phyloP scores from a whole-genome alignment of 2,888 invertebrate genomes.

The Drosophila koepferae region DNA sequence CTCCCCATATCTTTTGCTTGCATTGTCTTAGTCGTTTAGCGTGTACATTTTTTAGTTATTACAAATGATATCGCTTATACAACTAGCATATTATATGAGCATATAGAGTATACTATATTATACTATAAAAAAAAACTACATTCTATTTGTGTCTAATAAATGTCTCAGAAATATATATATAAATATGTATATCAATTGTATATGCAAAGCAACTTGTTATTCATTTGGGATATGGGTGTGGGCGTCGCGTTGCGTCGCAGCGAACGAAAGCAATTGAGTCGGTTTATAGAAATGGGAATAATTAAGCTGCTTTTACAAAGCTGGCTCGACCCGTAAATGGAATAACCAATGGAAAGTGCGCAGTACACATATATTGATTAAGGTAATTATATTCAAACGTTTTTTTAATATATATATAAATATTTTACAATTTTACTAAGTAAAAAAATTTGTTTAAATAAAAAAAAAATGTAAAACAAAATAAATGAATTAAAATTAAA shows the following conservation, averaged over 20 bases:
- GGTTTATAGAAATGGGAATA: conserved; percentile 28
- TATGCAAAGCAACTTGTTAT: conserved; percentile 63
- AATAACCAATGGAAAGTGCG: conserved; percentile 19
- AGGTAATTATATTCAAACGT: neutral
- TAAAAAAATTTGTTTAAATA: too few relatives aligned
- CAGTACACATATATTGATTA: neutral
- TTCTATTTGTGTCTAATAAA: conserved; percentile 82
- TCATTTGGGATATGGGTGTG: conserved; percentile 36
- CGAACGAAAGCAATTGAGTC: conserved; percentile 38
- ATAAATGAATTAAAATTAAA: too few relatives aligned
- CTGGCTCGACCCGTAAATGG: conserved; percentile 30
- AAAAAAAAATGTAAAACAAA: too few relatives aligned
- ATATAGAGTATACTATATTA: conserved; percentile 59
- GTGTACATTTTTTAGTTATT: conserved; percentile 79
- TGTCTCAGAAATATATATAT: conserved; percentile 71
- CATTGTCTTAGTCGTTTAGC: conserved; percentile 80
- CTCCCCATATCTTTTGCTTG: conserved; percentile 40
- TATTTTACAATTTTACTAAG: neutral
- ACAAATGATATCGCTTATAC: conserved; percentile 72
- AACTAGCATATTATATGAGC: conserved; percentile 55
- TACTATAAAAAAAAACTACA: conserved; percentile 54
- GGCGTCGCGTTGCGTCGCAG: conserved; percentile 51
- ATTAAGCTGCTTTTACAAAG: conserved; percentile 13
- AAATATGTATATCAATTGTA: conserved; percentile 56
- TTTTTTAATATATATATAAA: neutral